phyloP scores from a whole-genome alignment of 1,140 invertebrate species.

The Pseudobourletiella spinata region DNA sequence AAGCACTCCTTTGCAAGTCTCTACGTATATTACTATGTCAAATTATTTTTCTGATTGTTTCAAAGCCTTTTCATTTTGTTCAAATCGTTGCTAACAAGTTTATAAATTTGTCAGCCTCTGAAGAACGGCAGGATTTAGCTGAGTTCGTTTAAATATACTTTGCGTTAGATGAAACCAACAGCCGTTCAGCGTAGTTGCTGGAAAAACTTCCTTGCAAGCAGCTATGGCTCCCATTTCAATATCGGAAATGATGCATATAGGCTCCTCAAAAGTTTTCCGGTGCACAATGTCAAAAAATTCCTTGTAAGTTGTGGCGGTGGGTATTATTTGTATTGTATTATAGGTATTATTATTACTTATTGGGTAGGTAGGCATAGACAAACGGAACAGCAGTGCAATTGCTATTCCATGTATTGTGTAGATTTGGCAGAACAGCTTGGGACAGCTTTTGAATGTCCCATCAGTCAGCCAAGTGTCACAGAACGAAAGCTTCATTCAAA shows the following conservation, averaged over 20 bases:
- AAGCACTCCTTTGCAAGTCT: too few species aligned
- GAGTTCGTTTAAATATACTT: neutral
- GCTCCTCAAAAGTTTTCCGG: neutral
- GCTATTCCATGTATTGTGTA: neutral
- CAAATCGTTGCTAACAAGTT: too few species aligned
- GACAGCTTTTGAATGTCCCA: conserved; percentile 1
- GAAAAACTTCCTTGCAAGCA: neutral
- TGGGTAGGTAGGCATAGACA: neutral
- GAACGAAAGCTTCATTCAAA: neutral
- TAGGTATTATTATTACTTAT: too few species aligned
- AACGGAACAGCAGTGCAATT: neutral
- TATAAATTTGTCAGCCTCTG: too few species aligned
- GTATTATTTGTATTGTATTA: too few species aligned
- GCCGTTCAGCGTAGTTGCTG: neutral
- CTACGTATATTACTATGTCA: too few species aligned
- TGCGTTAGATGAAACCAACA: neutral
- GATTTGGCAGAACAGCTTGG: neutral
- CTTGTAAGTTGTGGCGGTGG: neutral
- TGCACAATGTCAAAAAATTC: neutral
- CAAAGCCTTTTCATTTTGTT: too few species aligned
- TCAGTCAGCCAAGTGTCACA: neutral
- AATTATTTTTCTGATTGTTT: too few species aligned
- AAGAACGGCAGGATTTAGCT: neutral
- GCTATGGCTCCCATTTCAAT: neutral
- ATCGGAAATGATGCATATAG: neutral